These are phyloP conservation scores for Macrostomum lignano DNA, from an alignment of 1,140 invertebrate genomes.

Conservation along the genomic window DNA sequence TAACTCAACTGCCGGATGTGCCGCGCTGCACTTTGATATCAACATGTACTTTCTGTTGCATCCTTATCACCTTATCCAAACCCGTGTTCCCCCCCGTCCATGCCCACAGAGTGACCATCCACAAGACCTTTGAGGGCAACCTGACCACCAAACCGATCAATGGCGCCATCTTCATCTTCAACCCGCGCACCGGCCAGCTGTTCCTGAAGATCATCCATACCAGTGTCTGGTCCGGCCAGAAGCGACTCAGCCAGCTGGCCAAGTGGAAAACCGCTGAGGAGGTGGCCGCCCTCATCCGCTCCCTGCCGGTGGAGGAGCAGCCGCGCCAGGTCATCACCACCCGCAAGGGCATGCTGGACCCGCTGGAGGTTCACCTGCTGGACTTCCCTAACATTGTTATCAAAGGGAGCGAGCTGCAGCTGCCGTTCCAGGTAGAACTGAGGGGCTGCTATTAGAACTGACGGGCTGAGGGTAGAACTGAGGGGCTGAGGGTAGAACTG, in stretches of 20 bases:
- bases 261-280: slow-evolving; percentile 99
- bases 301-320: slow-evolving; percentile 92
- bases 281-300: slow-evolving; percentile 92
- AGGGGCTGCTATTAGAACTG: too few relatives aligned
- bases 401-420: slow-evolving; percentile 85
- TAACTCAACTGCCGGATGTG: too few relatives aligned
- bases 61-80: too few relatives aligned
- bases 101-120: slow-evolving; percentile 95
- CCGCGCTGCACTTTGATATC: too few relatives aligned
- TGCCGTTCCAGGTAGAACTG: slow-evolving; percentile 99
- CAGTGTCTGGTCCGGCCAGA: slow-evolving; percentile 82
- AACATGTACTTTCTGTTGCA: too few relatives aligned
- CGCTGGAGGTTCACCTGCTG: slow-evolving; percentile 50
- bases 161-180: slow-evolving; percentile 98
- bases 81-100: too few relatives aligned
- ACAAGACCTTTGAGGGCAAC: slow-evolving; percentile 98
- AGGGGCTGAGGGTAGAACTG: too few relatives aligned
- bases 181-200: slow-evolving; percentile 90
- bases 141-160: slow-evolving; percentile 98
- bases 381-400: slow-evolving; percentile 99
- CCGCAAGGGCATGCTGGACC: slow-evolving; percentile 53
- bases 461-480: too few relatives aligned
- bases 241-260: slow-evolving; percentile 43
- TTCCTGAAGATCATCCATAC: slow-evolving; percentile 99
- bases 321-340: slow-evolving; percentile 99